phyloP scores from a whole-genome alignment of 2,113 vertebrate genomes.

The Petaurus breviceps region DNA sequence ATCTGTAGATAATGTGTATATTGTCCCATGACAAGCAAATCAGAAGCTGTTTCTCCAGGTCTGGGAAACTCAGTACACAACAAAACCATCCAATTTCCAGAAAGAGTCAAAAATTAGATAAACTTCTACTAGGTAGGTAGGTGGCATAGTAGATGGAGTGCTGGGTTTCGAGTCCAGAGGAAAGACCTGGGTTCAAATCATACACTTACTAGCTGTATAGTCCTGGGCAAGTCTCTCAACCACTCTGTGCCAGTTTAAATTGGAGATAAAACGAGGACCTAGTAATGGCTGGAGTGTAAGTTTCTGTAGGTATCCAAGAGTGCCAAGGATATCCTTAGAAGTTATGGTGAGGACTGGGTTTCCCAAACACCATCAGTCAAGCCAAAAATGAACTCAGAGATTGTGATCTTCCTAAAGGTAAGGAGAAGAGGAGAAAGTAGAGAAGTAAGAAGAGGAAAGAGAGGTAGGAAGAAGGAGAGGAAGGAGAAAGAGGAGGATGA shows the following conservation, averaged over 20 bases:
- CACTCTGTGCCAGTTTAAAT: not conserved
- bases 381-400: not conserved
- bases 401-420: not conserved
- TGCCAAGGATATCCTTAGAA: not conserved
- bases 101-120: not conserved
- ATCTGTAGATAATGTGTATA: slow-evolving; percentile 4
- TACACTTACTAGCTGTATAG: not conserved
- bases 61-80: slow-evolving; percentile 19
- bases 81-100: slow-evolving; percentile 11
- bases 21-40: slow-evolving; percentile 17
- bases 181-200: not conserved
- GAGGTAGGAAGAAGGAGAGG: not conserved
- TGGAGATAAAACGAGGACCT: not conserved
- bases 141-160: too few species aligned
- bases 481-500: not conserved
- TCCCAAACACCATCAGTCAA: not conserved
- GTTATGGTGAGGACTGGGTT: not conserved
- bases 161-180: not conserved
- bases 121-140: not conserved
- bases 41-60: slow-evolving; percentile 21
- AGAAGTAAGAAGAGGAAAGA: not conserved
- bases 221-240: not conserved
- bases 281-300: not conserved
- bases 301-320: not conserved
- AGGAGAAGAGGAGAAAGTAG: slow-evolving; percentile 10